Percentiles rank a stretch among this genome's conserved stretches.
Evolutionary conservation across 1,140 invertebrate species (phyloP).

Genomic region (Musca domestica): DNA sequence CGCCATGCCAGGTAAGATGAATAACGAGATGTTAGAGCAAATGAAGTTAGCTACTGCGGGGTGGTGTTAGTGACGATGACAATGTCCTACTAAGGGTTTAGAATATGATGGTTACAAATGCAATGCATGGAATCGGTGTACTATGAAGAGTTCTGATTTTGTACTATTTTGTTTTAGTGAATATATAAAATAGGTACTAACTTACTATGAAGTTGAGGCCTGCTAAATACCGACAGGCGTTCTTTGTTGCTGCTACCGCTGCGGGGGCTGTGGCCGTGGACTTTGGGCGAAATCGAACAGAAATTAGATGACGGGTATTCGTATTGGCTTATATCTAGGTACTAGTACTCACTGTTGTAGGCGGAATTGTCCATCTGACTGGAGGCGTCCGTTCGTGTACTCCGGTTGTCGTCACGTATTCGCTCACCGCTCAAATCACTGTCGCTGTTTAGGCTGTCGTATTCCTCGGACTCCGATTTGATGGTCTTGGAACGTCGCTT

Average conservation of each 20-base stretch:
- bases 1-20: no score
- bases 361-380: slow-evolving; percentile 58
- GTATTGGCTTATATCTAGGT: slow-evolving; percentile 26
- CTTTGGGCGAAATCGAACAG: slow-evolving; percentile 25
- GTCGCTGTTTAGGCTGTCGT: slow-evolving; percentile 62
- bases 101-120: neutral
- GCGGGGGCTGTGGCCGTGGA: slow-evolving; percentile 34
- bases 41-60: neutral
- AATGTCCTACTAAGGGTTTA: neutral
- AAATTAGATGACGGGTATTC: slow-evolving; percentile 23
- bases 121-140: neutral
- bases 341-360: slow-evolving; percentile 32
- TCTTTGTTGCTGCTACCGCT: slow-evolving; percentile 36
- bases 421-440: slow-evolving; percentile 54
- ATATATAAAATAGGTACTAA: slow-evolving; percentile 55
- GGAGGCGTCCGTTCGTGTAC: slow-evolving; percentile 52
- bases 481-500: slow-evolving; percentile 38
- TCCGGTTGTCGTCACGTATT: slow-evolving; percentile 38
- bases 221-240: slow-evolving; percentile 48
- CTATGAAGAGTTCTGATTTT: neutral
- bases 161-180: neutral
- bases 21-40: no score
- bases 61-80: slow-evolving; percentile 3
- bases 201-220: slow-evolving; percentile 64
- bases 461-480: slow-evolving; percentile 63